Base-by-base conservation (phyloP, 1,140 invertebrate genomes). In the Leptinotarsa undecemlineata region DNA sequence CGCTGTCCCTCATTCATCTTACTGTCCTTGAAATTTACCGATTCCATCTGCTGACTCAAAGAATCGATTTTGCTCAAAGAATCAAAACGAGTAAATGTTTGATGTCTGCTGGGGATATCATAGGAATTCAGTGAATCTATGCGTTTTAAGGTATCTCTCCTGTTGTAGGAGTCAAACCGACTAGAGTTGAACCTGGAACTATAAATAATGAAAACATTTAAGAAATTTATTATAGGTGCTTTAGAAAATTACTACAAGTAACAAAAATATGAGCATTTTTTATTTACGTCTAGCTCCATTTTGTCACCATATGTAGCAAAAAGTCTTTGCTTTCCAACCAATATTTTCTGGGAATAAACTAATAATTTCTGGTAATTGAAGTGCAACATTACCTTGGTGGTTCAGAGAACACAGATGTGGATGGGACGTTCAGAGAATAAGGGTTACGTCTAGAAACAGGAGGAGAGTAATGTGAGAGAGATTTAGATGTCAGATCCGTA, bases 51-150 rank as follows among this genome's bases (percentile, higher is more conserved):
- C 48, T 81, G 77, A 64, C 79, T 80, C 64, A 85, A 76, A 69
- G 83, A 81, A 78, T 85, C 84, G 78, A 85, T 84, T 71, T 82
- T 80, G 80, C 83, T 85, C 20, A 85, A 76, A 42, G 84, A 85
- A 72, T 85, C 84, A 73, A 82, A 84, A 67, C 84, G 80, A 74
- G 77, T 80, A 73, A 84, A 83, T 20, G 74, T 77, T 42, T 75
- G 71, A 67, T 77, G 70, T 68, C 73, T 76, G 57, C 61, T 69
- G 11, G 71, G 67, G 60, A 77, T 71, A 63, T 82, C 80, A 74
- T 82, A 81, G 23, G 76, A 75, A 72, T 78, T 81, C 26, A 82
- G 62, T 20, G 79, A 82, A 74, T 83, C 82, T 78, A 83, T 78
- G 20, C 81, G 79, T 64, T 80, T 79, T 20, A 80, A 66, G 60